Evolutionary conservation across 2,888 invertebrate genomes (phyloP).

Genomic region (Diplazon laetatorius): DNA sequence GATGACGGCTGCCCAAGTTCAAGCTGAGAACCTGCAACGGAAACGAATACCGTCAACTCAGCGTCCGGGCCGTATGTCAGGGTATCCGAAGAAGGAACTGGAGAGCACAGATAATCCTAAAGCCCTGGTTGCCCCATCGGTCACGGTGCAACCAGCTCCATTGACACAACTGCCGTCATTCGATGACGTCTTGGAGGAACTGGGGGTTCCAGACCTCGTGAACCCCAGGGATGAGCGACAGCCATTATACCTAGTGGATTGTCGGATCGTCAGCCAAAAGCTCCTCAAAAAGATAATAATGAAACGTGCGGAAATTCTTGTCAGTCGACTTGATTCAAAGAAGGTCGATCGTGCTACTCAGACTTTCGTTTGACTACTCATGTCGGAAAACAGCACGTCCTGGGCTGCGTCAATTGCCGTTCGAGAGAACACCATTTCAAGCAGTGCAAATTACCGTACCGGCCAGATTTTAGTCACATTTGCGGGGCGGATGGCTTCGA

Average conservation of each 20-base stretch:
- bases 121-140: slow-evolving; percentile 35
- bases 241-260: slow-evolving; percentile 24
- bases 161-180: slow-evolving; percentile 21
- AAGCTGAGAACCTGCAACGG: background rate
- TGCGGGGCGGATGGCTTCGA: slow-evolving; percentile 46
- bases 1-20: background rate
- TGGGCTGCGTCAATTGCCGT: slow-evolving; percentile 28
- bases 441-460: slow-evolving; percentile 16
- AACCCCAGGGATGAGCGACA: background rate
- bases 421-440: slow-evolving; percentile 18
- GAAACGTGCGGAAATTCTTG: slow-evolving; percentile 15
- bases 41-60: background rate
- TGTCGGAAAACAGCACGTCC: slow-evolving; percentile 35
- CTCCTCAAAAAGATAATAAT: slow-evolving; percentile 16
- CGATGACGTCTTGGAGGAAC: slow-evolving; percentile 25
- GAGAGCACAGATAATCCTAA: slow-evolving; percentile 25
- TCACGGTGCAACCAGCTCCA: slow-evolving; percentile 24
- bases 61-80: background rate
- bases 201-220: slow-evolving; percentile 9
- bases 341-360: slow-evolving; percentile 33
- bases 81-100: background rate
- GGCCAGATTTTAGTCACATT: slow-evolving; percentile 30
- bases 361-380: slow-evolving; percentile 45
- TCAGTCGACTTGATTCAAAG: background rate
- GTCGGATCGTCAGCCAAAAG: slow-evolving; percentile 16